Evolutionary conservation across 2,888 invertebrate genomes (phyloP).

Genomic region (Silvanus unidentatus): DNA sequence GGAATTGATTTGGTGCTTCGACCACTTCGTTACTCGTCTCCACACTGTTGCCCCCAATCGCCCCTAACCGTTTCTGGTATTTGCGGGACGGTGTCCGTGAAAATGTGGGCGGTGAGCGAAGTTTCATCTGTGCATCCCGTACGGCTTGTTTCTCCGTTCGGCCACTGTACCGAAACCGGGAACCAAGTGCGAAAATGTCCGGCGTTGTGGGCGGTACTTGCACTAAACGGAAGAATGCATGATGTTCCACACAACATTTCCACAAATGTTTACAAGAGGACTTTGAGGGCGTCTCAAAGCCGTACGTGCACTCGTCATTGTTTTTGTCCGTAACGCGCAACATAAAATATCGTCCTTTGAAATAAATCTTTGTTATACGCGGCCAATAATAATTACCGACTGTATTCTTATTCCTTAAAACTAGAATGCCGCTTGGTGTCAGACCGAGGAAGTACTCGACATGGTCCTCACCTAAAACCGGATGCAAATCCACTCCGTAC

Average conservation of each 20-base stretch:
- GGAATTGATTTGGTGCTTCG: slow-evolving; percentile 16
- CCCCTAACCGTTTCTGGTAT: slow-evolving; percentile 58
- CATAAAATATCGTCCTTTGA: slow-evolving; percentile 96
- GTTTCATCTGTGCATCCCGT: slow-evolving; percentile 47
- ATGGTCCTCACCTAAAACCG: slow-evolving; percentile 92
- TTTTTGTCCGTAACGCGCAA: slow-evolving; percentile 92
- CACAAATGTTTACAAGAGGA: slow-evolving; percentile 92
- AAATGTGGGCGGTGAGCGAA: slow-evolving; percentile 53
- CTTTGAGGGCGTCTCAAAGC: slow-evolving; percentile 88
- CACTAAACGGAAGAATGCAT: slow-evolving; percentile 85
- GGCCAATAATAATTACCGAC: slow-evolving; percentile 99
- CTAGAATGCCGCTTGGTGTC: slow-evolving; percentile 92
- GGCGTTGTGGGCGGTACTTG: slow-evolving; percentile 71
- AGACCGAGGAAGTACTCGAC: slow-evolving; percentile 93
- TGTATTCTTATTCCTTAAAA: slow-evolving; percentile 90
- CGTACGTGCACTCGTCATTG: slow-evolving; percentile 93
- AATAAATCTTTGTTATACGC: slow-evolving; percentile 91
- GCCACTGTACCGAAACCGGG: slow-evolving; percentile 61
- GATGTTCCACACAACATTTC: slow-evolving; percentile 94
- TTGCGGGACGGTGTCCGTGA: slow-evolving; percentile 59
- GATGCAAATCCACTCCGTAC: slow-evolving; percentile 97
- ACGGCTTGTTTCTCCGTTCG: slow-evolving; percentile 58
- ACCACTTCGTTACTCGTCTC: slow-evolving; percentile 3
- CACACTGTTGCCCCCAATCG: slow-evolving; percentile 49
- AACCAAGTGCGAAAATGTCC: slow-evolving; percentile 72